These are phyloP conservation scores for Diarsia rubi DNA, from an alignment of 2,888 invertebrate genomes.

Conservation along the genomic window DNA sequence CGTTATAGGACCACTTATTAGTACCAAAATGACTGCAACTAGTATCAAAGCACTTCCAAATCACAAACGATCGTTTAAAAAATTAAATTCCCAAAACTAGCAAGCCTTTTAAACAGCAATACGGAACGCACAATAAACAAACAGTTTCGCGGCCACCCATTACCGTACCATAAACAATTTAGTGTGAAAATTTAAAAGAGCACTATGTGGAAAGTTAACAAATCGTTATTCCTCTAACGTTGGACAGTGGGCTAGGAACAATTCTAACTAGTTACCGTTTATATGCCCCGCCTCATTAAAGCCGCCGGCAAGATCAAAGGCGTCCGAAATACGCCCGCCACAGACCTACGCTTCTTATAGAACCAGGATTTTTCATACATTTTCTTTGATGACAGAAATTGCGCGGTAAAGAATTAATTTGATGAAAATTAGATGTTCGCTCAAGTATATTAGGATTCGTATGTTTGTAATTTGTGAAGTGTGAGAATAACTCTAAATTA, in stretches of 20 bases:
- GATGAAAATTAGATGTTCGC: constrained; percentile 55
- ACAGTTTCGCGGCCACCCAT: constrained; percentile 65
- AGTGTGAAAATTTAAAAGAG: constrained; percentile 73
- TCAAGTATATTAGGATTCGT: constrained; percentile 38
- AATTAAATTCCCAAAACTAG: constrained; percentile 47
- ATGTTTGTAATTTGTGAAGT: constrained; percentile 42
- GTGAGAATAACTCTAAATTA: constrained; percentile 38
- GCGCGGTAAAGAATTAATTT: constrained; percentile 63
- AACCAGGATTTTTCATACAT: constrained; percentile 68
- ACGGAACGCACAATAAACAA: constrained; percentile 61
- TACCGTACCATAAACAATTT: constrained; percentile 71
- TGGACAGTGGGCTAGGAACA: constrained; percentile 83
- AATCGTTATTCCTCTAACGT: constrained; percentile 75
- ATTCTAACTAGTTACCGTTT: constrained; percentile 87
- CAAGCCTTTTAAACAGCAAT: constrained; percentile 58
- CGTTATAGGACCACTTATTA: not conserved
- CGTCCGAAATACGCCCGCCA: constrained; percentile 89
- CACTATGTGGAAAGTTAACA: constrained; percentile 78
- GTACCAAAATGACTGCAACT: not conserved
- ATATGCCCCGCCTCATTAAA: constrained; percentile 88
- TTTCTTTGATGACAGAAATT: constrained; percentile 62
- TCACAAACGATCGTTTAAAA: constrained; percentile 38
- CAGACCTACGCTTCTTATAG: constrained; percentile 80
- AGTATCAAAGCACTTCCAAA: not conserved
- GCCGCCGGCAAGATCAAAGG: constrained; percentile 92